Base-by-base conservation (phyloP, 2,113 vertebrate species). In the Pterophyllum scalare region DNA sequence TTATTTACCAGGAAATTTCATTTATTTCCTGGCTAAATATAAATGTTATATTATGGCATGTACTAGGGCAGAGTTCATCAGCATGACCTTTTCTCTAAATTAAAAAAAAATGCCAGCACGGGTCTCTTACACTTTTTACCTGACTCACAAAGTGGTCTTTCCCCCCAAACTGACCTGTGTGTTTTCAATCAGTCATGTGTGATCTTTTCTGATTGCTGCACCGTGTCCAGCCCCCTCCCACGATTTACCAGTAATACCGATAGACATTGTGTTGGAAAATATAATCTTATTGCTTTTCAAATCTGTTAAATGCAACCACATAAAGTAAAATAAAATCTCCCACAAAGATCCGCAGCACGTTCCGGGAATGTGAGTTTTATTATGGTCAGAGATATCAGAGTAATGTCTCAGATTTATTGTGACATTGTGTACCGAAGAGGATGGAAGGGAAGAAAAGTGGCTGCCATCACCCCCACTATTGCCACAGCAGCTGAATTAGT, bases 181-280 rank as follows among this genome's bases (percentile, higher is more conserved):
- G 46, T 33, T 56, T 83, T 56, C 13, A 82, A 22, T 79, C 76
- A n/a, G 31, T 81, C 20, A 24, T 57, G 13, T 46, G 61, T 75
- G 74, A 79, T 67, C 15, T 80, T 61, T 82, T 78, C 2, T 80
- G 58, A 83, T 81, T 67, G 60, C 77, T 60, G 40, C 56, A 7
- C 43, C 19, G 19, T 22, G 54, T 74, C 82, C 20, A 26, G 15
- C 35, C 65, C 54, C 33, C 38, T 28, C 20, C 24, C 28, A 2
- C 6, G 79, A 43, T 67, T 83, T 56, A 80, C 38, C 59, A 6
- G 14, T 89, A 89, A 70, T 28, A 28, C 64, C 40, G 43, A 49
- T 22, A 49, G 3, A 1, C 19, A 81, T 76, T 61, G 54, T 65
- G 72, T 54, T 43, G 3, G 58, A 67, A 67, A 60, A 82, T 60